phyloP scores from a whole-genome alignment of 2,797 vertebrate genomes.

The Squalus acanthias region DNA sequence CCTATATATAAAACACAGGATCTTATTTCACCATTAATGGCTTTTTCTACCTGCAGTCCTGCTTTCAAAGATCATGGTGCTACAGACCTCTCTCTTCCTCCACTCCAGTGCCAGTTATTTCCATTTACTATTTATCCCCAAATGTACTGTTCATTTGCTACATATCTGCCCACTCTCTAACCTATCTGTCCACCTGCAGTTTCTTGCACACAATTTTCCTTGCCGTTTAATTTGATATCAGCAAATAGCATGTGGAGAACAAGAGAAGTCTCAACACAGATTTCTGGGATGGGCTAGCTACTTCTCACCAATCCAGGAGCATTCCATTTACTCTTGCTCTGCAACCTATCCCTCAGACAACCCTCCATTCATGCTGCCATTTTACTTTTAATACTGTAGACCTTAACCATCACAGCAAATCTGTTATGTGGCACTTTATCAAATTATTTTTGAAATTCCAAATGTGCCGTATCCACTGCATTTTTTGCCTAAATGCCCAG shows the following conservation, averaged over 20 bases:
- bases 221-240: too few relatives aligned
- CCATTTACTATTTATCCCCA: background rate
- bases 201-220: too few relatives aligned
- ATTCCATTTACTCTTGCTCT: background rate
- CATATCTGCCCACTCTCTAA: too few relatives aligned
- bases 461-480: too few relatives aligned
- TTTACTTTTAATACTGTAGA: background rate
- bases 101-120: background rate
- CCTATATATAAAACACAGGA: background rate
- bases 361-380: background rate
- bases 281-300: background rate
- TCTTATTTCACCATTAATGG: background rate
- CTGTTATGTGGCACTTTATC: background rate
- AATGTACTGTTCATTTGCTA: too few relatives aligned
- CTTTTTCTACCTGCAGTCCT: background rate
- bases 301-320: background rate
- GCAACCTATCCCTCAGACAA: background rate
- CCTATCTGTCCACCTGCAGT: too few relatives aligned
- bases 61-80: background rate
- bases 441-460: background rate
- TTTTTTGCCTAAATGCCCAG: too few relatives aligned
- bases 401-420: background rate
- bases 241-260: background rate
- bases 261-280: background rate
- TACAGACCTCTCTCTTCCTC: background rate